phyloP scores from a whole-genome alignment of 1,140 invertebrate species.

The Fopius arisanus region DNA sequence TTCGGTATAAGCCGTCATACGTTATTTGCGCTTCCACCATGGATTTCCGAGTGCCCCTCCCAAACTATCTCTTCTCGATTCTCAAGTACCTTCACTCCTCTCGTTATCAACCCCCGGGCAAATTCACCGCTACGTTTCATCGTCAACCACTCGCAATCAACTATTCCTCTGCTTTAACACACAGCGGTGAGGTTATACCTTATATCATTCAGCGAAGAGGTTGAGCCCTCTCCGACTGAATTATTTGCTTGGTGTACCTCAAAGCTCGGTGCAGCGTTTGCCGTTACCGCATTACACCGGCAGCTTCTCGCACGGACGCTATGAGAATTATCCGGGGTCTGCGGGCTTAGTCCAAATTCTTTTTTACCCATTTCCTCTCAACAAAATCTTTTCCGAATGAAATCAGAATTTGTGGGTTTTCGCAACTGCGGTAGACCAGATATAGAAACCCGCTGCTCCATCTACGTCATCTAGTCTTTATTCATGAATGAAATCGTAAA shows the following conservation, averaged over 20 bases:
- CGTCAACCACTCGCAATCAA: neutral
- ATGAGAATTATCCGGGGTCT: neutral
- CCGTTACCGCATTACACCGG: slow-evolving; percentile 34
- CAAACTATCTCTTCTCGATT: neutral
- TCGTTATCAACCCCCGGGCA: neutral
- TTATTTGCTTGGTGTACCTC: slow-evolving; percentile 41
- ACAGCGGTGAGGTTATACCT: neutral
- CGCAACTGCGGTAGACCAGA: neutral
- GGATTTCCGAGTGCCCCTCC: neutral
- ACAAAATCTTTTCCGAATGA: neutral
- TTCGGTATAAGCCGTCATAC: neutral
- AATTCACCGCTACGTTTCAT: neutral
- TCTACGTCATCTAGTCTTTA: too few species aligned
- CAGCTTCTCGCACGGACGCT: neutral
- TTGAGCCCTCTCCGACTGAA: slow-evolving; percentile 29
- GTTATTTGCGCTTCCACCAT: neutral
- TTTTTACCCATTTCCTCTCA: neutral
- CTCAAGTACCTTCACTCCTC: neutral
- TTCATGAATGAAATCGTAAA: neutral
- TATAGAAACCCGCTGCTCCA: too few species aligned
- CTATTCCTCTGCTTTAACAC: neutral
- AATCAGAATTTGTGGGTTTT: neutral
- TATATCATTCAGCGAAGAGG: neutral
- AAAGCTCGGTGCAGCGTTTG: slow-evolving; percentile 35
- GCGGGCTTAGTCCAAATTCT: neutral